phyloP scores from a whole-genome alignment of 1,140 invertebrate genomes.

The Heliothis virescens region DNA sequence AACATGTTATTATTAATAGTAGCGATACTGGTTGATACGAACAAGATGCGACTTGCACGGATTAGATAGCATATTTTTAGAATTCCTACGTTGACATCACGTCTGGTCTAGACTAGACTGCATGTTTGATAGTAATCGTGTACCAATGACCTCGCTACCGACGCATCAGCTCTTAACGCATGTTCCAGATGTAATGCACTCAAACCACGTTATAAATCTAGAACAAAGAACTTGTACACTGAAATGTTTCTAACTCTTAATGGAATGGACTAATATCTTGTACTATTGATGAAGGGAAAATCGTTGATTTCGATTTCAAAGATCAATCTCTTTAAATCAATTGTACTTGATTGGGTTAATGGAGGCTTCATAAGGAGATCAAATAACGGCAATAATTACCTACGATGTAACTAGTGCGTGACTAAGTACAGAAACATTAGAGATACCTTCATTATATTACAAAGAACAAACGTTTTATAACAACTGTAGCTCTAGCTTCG shows the following conservation, averaged over 20 bases:
- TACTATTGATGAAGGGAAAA: background rate
- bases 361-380: slow-evolving; percentile 48
- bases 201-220: background rate
- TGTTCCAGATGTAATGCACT: slow-evolving; percentile 44
- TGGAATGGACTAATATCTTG: slow-evolving; percentile 10
- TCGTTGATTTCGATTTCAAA: slow-evolving; percentile 12
- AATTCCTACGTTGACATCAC: slow-evolving; percentile 53
- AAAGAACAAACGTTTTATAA: slow-evolving; percentile 58
- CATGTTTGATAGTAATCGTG: slow-evolving; percentile 52
- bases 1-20: slow-evolving; percentile 55
- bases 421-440: slow-evolving; percentile 66
- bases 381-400: slow-evolving; percentile 40
- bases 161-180: slow-evolving; percentile 50
- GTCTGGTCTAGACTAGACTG: slow-evolving; percentile 61
- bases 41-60: slow-evolving; percentile 48
- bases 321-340: slow-evolving; percentile 26
- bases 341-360: slow-evolving; percentile 30
- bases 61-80: slow-evolving; percentile 54
- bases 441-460: slow-evolving; percentile 52
- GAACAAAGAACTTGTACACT: background rate
- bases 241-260: background rate
- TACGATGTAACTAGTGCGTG: slow-evolving; percentile 60
- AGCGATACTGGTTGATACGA: slow-evolving; percentile 33
- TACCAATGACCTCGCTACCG: slow-evolving; percentile 54
- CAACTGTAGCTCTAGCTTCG: slow-evolving; percentile 62